These are phyloP conservation scores for Sebastes reedi DNA, from an alignment of 2,797 vertebrate genomes.

Conservation along the genomic window DNA sequence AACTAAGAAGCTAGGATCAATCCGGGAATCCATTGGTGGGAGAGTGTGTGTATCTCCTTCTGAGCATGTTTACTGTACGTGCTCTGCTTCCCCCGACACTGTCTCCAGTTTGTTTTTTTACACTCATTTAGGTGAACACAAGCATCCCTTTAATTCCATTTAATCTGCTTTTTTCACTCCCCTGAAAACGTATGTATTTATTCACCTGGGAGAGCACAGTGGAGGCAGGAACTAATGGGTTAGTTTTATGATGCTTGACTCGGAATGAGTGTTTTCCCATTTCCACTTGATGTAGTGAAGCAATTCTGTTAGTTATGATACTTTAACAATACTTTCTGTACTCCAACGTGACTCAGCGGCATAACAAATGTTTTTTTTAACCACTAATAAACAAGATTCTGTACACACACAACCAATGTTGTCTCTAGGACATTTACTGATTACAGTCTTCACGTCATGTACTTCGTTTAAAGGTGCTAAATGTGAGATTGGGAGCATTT, in stretches of 20 bases:
- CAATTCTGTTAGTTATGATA: constrained; percentile 7
- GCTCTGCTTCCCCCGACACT: not conserved
- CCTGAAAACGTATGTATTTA: constrained; percentile 19
- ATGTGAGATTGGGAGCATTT: too few relatives aligned
- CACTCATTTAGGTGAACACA: constrained; percentile 41
- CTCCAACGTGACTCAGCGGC: not conserved
- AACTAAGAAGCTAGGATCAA: constrained; percentile 20
- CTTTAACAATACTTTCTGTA: not conserved
- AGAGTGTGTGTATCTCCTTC: not conserved
- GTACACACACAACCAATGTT: not conserved
- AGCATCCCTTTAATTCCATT: constrained; percentile 43
- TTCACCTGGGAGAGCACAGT: constrained; percentile 25
- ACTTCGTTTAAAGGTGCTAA: not conserved
- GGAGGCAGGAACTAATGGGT: constrained; percentile 34
- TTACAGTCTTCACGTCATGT: not conserved
- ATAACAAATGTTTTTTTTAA: not conserved
- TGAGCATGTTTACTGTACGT: not conserved
- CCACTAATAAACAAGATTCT: not conserved
- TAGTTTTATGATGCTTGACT: constrained; percentile 37
- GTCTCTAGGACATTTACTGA: not conserved
- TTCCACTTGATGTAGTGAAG: not conserved
- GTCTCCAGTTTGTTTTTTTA: not conserved
- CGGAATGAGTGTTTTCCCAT: constrained; percentile 19
- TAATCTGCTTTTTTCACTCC: constrained; percentile 47
- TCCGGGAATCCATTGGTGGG: constrained; percentile 11